Percentiles rank a stretch among this genome's conserved stretches.
phyloP scores from a whole-genome alignment of 2,113 vertebrate genomes.

The Cyanoramphus novaezelandiae region DNA sequence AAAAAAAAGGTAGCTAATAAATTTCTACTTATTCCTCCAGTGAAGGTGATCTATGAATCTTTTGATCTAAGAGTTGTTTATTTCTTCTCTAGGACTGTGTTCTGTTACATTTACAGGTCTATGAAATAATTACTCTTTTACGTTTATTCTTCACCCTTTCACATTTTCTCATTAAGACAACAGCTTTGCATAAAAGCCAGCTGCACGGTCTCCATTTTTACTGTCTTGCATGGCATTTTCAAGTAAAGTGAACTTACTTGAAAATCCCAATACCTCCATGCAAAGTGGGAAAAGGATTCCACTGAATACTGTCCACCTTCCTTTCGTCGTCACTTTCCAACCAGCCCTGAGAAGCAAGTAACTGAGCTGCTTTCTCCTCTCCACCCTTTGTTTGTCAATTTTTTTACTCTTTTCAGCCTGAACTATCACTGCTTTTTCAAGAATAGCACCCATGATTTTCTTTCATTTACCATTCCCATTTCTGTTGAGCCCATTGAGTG shows the following conservation, averaged over 20 bases:
- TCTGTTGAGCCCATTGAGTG: not conserved
- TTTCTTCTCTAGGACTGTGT: conserved; percentile 59
- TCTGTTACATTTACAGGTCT: conserved; percentile 66
- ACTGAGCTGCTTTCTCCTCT: not conserved
- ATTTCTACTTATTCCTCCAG: conserved; percentile 56
- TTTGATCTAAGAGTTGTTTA: conserved; percentile 71
- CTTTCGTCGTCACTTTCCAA: not conserved
- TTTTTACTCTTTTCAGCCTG: not conserved
- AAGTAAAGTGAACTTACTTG: conserved; percentile 13
- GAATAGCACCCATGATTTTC: not conserved
- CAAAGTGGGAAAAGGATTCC: not conserved
- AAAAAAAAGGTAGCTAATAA: conserved; percentile 52
- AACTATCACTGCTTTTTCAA: not conserved
- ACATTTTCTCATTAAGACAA: conserved; percentile 70
- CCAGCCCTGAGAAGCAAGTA: not conserved
- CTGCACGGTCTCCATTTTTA: conserved; percentile 64
- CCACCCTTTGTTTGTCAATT: not conserved
- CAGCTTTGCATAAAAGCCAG: conserved; percentile 62
- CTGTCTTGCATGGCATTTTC: conserved; percentile 17
- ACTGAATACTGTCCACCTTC: not conserved
- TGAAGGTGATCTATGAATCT: conserved; percentile 40
- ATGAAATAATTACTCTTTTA: conserved; percentile 69
- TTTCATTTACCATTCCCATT: not conserved
- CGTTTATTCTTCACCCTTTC: conserved; percentile 55
- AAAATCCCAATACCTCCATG: not conserved